phyloP scores from a whole-genome alignment of 2,797 vertebrate genomes.

The Cetoscarus ocellatus region DNA sequence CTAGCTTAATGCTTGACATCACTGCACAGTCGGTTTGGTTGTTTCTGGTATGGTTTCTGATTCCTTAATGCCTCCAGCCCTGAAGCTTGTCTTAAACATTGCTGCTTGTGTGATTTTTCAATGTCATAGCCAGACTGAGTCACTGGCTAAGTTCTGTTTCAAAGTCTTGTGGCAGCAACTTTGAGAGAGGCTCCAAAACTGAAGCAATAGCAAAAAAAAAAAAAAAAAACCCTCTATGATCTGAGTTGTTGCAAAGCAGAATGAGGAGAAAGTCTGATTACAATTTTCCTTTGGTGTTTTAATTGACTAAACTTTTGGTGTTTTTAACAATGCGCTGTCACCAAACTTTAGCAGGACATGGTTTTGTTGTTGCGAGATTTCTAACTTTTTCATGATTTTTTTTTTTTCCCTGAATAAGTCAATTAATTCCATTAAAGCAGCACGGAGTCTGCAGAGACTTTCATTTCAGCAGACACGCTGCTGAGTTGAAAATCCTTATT shows the following conservation, averaged over 20 bases:
- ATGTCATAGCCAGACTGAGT: conserved; percentile 11
- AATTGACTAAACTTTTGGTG: conserved; percentile 32
- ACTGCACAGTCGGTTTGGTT: too few relatives aligned
- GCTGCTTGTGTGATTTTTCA: conserved; percentile 14
- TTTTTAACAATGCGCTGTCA: conserved; percentile 40
- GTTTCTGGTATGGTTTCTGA: conserved; percentile 16
- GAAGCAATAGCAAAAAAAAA: neutral
- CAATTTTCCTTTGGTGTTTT: conserved; percentile 28
- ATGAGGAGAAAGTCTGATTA: conserved; percentile 11
- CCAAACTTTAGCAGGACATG: conserved; percentile 40
- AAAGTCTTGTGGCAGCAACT: conserved; percentile 14
- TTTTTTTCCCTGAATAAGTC: conserved; percentile 56
- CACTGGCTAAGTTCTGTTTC: conserved; percentile 16
- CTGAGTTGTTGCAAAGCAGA: conserved; percentile 17
- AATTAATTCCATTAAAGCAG: conserved; percentile 68
- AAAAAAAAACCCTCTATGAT: neutral
- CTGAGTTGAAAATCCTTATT: conserved; percentile 73
- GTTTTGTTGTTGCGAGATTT: conserved; percentile 42
- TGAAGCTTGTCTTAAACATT: conserved; percentile 13
- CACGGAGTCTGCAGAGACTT: conserved; percentile 56
- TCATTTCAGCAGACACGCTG: conserved; percentile 58
- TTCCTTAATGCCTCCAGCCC: neutral
- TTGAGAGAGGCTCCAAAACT: neutral
- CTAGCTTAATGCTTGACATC: neutral
- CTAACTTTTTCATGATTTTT: conserved; percentile 52